A percentile compares a stretch with the other conserved stretches of the same genome.
These are phyloP conservation scores for Gopherus flavomarginatus DNA, from an alignment of 2,113 vertebrate species.

Conservation along the genomic window DNA sequence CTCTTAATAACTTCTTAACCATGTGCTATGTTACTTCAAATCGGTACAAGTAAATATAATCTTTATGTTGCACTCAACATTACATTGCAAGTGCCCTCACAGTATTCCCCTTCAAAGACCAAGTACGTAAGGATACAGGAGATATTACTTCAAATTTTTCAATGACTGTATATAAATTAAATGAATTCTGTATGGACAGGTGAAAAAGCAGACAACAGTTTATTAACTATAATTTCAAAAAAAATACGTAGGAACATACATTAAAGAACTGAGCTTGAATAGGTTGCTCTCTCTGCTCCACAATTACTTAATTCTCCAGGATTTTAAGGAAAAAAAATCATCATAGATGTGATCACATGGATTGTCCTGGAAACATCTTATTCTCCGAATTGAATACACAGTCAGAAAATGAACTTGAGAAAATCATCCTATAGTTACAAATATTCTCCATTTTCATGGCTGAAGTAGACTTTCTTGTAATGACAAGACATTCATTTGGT, in stretches of 20 bases:
- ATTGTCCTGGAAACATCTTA: background rate
- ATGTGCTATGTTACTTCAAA: background rate
- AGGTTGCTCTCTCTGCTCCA: background rate
- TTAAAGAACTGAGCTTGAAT: background rate
- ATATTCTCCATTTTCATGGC: background rate
- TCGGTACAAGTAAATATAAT: background rate
- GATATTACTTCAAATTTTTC: background rate
- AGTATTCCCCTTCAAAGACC: fast-evolving
- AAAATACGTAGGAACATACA: background rate
- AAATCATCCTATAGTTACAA: background rate
- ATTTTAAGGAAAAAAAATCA: background rate
- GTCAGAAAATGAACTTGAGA: background rate
- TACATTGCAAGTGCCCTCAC: background rate
- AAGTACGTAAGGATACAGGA: background rate
- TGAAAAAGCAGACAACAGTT: background rate
- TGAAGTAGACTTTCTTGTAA: constrained; percentile 7
- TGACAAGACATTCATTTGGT: background rate
- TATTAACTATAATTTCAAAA: background rate
- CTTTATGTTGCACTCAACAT: background rate
- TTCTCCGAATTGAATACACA: background rate
- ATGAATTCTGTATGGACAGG: background rate
- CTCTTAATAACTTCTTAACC: background rate
- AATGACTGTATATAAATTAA: background rate
- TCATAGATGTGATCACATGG: background rate
- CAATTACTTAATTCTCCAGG: background rate